Percentiles rank a stretch among this genome's conserved stretches.
These are phyloP conservation scores for Ceratoteleas bidentatus DNA, from an alignment of 1,140 invertebrate genomes.

Conservation along the genomic window DNA sequence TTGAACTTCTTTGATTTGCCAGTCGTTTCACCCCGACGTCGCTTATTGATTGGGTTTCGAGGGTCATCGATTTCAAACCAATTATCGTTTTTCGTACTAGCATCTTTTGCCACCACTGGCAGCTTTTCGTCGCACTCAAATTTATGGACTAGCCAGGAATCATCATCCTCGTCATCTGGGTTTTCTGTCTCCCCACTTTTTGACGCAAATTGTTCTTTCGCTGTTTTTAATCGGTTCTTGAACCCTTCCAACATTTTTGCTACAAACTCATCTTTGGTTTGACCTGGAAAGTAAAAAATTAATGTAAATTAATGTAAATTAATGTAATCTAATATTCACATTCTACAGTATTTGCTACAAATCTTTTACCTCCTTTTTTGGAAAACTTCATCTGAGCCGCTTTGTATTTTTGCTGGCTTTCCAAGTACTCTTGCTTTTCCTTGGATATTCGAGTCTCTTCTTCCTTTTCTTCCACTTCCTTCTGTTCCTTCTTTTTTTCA, in stretches of 20 bases:
- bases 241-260: conserved; percentile 91
- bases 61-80: conserved; percentile 99
- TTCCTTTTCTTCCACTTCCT: conserved; percentile 75
- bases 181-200: conserved; percentile 74
- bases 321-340: conserved; percentile 42
- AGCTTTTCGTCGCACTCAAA: conserved; percentile 89
- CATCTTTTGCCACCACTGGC: conserved; percentile 95
- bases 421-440: conserved; percentile 87
- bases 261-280: conserved; percentile 87
- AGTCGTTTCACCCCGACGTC: conserved; percentile 86
- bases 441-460: conserved; percentile 82
- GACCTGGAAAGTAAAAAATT: conserved; percentile 25
- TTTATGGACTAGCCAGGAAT: conserved; percentile 90
- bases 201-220: conserved; percentile 79
- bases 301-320: conserved; percentile 6
- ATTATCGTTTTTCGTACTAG: conserved; percentile 95
- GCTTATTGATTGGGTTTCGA: conserved; percentile 95
- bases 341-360: conserved; percentile 7
- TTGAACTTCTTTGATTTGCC: conserved; percentile 25
- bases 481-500: conserved; percentile 83
- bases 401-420: conserved; percentile 90
- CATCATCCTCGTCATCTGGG: conserved; percentile 79
- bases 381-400: conserved; percentile 84
- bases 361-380: conserved; percentile 83
- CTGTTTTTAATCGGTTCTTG: conserved; percentile 87